Percentiles rank a stretch among this genome's conserved stretches.
phyloP scores from a whole-genome alignment of 2,888 invertebrate species.

The Pachliopta kotzebuea region DNA sequence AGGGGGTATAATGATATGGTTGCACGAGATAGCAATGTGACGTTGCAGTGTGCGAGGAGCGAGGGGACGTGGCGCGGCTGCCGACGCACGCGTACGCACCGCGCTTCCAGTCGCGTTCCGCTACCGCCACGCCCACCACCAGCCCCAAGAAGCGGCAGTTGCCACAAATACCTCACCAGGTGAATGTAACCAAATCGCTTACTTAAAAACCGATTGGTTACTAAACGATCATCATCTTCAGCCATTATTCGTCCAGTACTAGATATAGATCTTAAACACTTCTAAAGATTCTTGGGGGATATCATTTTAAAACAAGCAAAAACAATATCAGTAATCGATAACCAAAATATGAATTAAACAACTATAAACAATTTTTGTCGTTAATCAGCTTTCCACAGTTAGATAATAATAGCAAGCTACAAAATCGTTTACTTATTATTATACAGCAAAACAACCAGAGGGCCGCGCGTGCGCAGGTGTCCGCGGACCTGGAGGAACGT shows the following conservation, averaged over 20 bases:
- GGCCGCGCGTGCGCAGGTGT: constrained; percentile 85
- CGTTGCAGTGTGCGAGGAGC: constrained; percentile 40
- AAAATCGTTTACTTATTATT: too few relatives aligned
- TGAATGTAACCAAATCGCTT: constrained; percentile 31
- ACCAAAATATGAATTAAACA: background rate
- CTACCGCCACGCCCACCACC: constrained; percentile 95
- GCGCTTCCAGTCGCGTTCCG: constrained; percentile 91
- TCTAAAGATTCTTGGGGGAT: too few relatives aligned
- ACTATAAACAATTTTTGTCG: background rate
- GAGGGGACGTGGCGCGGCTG: constrained; percentile 55
- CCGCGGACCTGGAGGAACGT: constrained; percentile 88
- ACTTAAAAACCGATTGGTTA: background rate
- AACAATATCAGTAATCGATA: too few relatives aligned
- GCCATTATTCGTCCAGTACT: too few relatives aligned
- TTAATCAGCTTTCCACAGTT: background rate
- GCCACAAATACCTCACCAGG: constrained; percentile 92
- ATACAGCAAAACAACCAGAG: constrained; percentile 78
- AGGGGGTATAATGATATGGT: constrained; percentile 16
- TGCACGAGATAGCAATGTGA: constrained; percentile 29
- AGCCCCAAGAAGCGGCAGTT: constrained; percentile 98
- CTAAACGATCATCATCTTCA: background rate
- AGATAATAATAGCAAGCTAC: too few relatives aligned
- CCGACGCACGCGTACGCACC: constrained; percentile 82
- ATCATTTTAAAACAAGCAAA: too few relatives aligned
- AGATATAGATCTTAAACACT: too few relatives aligned